Evolutionary conservation across 2,113 vertebrate genomes (phyloP), one percentile per base, ranked within the genome.

Genomic region (Polyodon spathula): DNA sequence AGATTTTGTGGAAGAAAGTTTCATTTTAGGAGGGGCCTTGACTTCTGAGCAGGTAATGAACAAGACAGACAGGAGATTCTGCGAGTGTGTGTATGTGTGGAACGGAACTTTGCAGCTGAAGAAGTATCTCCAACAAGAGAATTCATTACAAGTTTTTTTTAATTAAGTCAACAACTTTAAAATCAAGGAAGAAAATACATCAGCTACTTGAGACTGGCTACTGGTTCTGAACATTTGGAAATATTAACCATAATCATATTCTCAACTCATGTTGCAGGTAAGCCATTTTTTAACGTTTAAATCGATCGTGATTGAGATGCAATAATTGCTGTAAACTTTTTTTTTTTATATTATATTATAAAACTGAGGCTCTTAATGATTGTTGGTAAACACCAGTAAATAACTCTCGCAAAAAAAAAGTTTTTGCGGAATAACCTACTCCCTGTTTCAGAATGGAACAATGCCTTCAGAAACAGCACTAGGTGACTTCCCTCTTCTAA

Each of bases 21-120:
- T n/a, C n/a, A n/a, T 63, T 16, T 55, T 56, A 77, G 82, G 84
- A 78, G 84, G 82, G 81, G 84, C 75, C 62, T 73, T 39, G 57
- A 37, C 12, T 7, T 4, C 57, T n/a, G 37, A 50, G 54, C 38
- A 60, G 55, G 62, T 43, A 54, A 57, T 59, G 65, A 75, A 69
- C 66, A 17, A 68, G 55, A 54, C 54, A 66, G 9, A 55, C 46
- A 62, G 66, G 11, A 68, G 43, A 60, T 61, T 37, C 61, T 17
- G 14, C 46, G n/a, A 53, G 56, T 38, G 64, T 68, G 61, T 60
- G 50, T 56, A 51, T 37, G 63, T 58, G 58, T 52, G 37, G 15
- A 46, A 51, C 40, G 9, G 40, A 55, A 7, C 16, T 17, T 15
- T 8, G 10, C 11, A 7, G 46, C 7, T 11, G 46, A 12, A 50